Evolutionary conservation across 2,113 vertebrate genomes (phyloP).

Genomic region (Ursus arctos): DNA sequence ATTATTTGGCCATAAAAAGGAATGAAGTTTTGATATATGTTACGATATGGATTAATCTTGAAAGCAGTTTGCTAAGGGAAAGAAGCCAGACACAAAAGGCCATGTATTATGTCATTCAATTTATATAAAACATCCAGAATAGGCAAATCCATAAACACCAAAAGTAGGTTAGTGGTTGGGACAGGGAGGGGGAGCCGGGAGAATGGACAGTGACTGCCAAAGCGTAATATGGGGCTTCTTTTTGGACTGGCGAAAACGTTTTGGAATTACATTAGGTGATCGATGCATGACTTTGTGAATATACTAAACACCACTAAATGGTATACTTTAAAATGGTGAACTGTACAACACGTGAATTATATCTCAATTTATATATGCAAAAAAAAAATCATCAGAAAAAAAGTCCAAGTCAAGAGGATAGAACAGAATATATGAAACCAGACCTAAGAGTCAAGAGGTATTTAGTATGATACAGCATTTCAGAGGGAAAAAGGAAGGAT

Average conservation of each 20-base stretch:
- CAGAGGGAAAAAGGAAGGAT: background rate
- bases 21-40: background rate
- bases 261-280: background rate
- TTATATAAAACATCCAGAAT: conserved; percentile 8
- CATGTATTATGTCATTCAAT: background rate
- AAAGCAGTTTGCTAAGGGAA: background rate
- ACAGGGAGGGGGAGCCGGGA: no score
- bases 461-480: background rate
- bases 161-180: background rate
- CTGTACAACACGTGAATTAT: background rate
- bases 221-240: background rate
- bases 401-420: background rate
- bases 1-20: background rate
- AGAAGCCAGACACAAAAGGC: background rate
- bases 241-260: background rate
- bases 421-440: background rate
- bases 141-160: background rate
- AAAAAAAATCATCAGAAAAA: background rate
- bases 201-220: background rate
- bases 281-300: background rate
- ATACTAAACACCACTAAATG: background rate
- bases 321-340: background rate
- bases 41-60: background rate
- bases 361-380: background rate
- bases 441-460: background rate